Evolutionary conservation across 2,113 vertebrate species (phyloP).

Genomic region (Dasyurus viverrinus): DNA sequence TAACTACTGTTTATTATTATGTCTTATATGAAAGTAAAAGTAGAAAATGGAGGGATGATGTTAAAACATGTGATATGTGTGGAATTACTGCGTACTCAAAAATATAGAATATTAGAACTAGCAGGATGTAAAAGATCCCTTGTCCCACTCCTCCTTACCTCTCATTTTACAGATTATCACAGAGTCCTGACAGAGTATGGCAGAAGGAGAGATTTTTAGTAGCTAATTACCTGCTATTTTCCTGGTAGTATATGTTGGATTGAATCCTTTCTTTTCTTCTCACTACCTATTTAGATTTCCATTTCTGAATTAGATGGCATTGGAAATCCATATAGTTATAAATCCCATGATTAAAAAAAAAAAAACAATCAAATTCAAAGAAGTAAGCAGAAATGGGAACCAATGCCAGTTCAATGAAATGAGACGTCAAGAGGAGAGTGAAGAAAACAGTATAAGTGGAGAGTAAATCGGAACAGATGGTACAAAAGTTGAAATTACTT

Average conservation of each 20-base stretch:
- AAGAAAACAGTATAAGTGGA: background rate
- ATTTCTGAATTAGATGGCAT: background rate
- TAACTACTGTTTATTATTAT: background rate
- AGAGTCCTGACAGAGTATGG: background rate
- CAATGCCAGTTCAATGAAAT: background rate
- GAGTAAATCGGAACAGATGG: background rate
- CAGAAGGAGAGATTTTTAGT: background rate
- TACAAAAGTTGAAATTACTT: background rate
- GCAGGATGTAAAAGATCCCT: background rate
- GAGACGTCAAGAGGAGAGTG: background rate
- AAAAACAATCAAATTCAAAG: background rate
- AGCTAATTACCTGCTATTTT: too few species aligned
- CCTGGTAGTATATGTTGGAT: too few species aligned
- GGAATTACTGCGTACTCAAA: background rate
- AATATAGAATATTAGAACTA: background rate
- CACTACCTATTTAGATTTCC: background rate
- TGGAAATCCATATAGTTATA: background rate
- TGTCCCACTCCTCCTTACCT: background rate
- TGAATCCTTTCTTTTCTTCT: background rate
- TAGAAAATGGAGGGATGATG: background rate
- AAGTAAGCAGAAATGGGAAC: background rate
- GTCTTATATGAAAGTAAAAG: background rate
- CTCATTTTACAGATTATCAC: background rate
- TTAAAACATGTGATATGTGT: background rate
- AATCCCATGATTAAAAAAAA: background rate